Conservation (phyloP, 2,888 invertebrate genomes). For the Sisyra terminalis region DNA sequence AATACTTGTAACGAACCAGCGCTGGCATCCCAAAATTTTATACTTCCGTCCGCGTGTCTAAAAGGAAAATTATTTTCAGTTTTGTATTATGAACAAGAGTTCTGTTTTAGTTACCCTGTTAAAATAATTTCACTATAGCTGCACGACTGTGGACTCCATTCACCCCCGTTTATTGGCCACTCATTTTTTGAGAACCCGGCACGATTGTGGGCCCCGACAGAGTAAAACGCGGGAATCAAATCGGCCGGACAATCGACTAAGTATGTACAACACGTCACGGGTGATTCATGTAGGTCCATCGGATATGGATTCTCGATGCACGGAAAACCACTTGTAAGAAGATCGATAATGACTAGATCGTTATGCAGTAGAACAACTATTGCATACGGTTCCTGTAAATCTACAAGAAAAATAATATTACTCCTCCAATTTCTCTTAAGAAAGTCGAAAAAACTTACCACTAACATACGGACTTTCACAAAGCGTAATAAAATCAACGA, state of each 20-base stretch:
- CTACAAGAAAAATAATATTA: conserved; percentile 31
- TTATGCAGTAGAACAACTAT: conserved; percentile 94
- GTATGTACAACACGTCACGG: conserved; percentile 93
- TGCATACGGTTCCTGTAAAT: conserved; percentile 94
- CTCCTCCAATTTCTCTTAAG: background rate
- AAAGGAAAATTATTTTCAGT: conserved; percentile 16
- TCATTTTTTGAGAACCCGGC: conserved; percentile 78
- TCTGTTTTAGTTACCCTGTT: conserved; percentile 60
- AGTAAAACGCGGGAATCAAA: conserved; percentile 94
- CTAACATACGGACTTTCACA: conserved; percentile 90
- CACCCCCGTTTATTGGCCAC: conserved; percentile 95
- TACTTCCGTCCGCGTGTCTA: conserved; percentile 94
- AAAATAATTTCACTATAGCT: conserved; percentile 96
- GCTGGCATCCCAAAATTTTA: conserved; percentile 99
- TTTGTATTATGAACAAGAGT: background rate
- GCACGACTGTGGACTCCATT: conserved; percentile 89
- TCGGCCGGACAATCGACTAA: conserved; percentile 96
- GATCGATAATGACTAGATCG: conserved; percentile 95
- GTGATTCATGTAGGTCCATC: conserved; percentile 98
- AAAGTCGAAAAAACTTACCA: conserved; percentile 36
- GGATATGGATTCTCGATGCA: conserved; percentile 99
- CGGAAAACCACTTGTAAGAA: conserved; percentile 88
- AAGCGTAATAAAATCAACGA: conserved; percentile 90
- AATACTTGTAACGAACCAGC: conserved; percentile 90
- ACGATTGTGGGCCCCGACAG: conserved; percentile 71